phyloP scores from a whole-genome alignment of 2,797 vertebrate species.

The Cephalopachus bancanus region DNA sequence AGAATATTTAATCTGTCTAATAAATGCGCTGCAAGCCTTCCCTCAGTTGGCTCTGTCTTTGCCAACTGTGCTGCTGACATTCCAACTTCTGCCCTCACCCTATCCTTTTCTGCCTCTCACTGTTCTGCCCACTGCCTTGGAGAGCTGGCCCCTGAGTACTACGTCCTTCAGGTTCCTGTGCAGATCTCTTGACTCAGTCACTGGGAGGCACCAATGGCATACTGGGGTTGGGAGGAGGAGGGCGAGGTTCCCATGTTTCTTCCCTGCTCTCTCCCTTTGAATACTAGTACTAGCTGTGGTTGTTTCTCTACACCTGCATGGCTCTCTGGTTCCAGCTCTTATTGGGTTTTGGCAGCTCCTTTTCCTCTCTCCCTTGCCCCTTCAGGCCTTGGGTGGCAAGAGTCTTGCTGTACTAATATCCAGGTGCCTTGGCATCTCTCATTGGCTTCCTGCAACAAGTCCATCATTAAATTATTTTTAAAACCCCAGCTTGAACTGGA shows the following conservation, averaged over 20 bases:
- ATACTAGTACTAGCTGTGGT: neutral
- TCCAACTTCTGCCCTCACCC: no score
- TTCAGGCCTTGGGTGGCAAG: neutral
- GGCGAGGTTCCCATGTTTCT: neutral
- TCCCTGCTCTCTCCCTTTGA: neutral
- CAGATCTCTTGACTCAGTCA: neutral
- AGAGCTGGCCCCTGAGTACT: neutral
- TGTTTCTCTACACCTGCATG: neutral
- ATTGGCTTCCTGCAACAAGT: slow-evolving; percentile 31
- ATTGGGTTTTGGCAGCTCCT: neutral
- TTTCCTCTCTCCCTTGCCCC: neutral
- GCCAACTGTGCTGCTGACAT: neutral
- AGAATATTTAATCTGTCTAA: slow-evolving; percentile 8
- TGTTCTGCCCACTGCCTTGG: neutral
- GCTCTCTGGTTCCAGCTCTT: neutral
- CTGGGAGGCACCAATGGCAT: neutral
- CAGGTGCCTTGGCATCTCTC: neutral
- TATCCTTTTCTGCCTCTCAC: neutral
- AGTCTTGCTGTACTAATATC: neutral
- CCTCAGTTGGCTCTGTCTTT: neutral
- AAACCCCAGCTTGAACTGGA: neutral
- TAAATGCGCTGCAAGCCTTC: neutral
- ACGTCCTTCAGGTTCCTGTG: neutral
- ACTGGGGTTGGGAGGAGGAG: neutral
- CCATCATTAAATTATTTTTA: slow-evolving; percentile 24